phyloP scores from a whole-genome alignment of 2,113 vertebrate genomes.

The Sula dactylatra region DNA sequence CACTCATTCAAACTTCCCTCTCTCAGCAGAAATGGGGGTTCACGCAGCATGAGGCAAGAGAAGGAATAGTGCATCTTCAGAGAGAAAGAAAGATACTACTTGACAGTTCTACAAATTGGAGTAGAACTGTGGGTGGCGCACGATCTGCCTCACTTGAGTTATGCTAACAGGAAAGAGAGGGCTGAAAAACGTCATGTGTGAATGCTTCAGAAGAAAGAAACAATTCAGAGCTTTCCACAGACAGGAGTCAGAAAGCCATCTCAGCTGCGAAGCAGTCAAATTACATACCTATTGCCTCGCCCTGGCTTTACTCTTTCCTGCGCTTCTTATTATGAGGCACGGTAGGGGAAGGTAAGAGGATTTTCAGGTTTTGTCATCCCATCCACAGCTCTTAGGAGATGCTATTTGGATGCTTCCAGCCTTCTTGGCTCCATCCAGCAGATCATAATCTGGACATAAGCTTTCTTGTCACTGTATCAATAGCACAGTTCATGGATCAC shows the following conservation, averaged over 20 bases:
- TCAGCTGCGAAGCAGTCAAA: neutral
- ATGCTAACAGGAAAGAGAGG: neutral
- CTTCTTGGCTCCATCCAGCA: neutral
- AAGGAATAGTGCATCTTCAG: neutral
- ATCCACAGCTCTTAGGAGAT: neutral
- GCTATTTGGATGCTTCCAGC: neutral
- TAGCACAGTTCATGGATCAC: rapidly evolving
- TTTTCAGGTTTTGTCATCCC: neutral
- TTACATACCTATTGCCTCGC: neutral
- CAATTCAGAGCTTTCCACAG: neutral
- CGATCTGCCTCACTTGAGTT: neutral
- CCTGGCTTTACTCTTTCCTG: neutral
- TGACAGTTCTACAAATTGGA: neutral
- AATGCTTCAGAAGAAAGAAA: neutral
- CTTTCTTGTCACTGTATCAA: neutral
- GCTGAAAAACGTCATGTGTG: neutral
- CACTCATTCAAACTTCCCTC: neutral
- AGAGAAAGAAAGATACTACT: neutral
- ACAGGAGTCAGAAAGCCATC: neutral
- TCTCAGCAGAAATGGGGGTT: neutral
- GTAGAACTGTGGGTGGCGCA: neutral
- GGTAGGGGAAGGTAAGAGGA: neutral
- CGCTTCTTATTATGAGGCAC: neutral
- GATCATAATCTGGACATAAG: neutral
- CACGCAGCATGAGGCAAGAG: rapidly evolving